Percentiles rank a stretch among this genome's conserved stretches.
These are phyloP conservation scores for Halictus rubicundus DNA, from an alignment of 1,140 invertebrate species.

Conservation along the genomic window DNA sequence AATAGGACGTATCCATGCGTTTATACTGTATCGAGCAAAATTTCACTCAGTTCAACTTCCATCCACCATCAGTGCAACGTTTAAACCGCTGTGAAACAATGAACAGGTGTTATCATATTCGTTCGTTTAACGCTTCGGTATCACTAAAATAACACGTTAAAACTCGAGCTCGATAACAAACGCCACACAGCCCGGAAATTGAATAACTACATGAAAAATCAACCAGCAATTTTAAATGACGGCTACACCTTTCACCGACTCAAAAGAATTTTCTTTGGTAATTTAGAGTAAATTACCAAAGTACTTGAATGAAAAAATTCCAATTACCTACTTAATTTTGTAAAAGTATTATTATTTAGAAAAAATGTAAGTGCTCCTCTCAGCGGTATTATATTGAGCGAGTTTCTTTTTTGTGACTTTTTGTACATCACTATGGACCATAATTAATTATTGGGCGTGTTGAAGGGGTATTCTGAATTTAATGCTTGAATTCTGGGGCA, in stretches of 20 bases:
- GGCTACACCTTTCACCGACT: background rate
- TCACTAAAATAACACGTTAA: slow-evolving; percentile 37
- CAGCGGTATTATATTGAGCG: too few species aligned
- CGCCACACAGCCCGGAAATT: slow-evolving; percentile 14
- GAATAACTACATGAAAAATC: slow-evolving; percentile 16
- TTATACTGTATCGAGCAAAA: background rate
- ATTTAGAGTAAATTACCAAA: too few species aligned
- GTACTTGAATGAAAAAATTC: too few species aligned
- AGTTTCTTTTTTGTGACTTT: too few species aligned
- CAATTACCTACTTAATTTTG: too few species aligned
- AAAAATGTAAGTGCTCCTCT: too few species aligned
- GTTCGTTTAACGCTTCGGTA: slow-evolving; percentile 3
- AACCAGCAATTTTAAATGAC: slow-evolving; percentile 7
- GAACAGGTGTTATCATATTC: slow-evolving; percentile 34
- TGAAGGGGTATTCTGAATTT: too few species aligned
- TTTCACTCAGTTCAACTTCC: slow-evolving; percentile 20
- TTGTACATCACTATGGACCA: background rate
- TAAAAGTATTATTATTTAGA: too few species aligned
- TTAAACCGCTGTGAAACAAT: slow-evolving; percentile 19
- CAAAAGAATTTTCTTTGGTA: background rate
- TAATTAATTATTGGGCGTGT: background rate
- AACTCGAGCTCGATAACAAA: slow-evolving; percentile 39
- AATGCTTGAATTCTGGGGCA: too few species aligned
- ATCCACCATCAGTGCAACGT: background rate
- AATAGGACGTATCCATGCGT: background rate